These are phyloP conservation scores for Eriocheir sinensis DNA, from an alignment of 1,140 invertebrate species.

Conservation along the genomic window DNA sequence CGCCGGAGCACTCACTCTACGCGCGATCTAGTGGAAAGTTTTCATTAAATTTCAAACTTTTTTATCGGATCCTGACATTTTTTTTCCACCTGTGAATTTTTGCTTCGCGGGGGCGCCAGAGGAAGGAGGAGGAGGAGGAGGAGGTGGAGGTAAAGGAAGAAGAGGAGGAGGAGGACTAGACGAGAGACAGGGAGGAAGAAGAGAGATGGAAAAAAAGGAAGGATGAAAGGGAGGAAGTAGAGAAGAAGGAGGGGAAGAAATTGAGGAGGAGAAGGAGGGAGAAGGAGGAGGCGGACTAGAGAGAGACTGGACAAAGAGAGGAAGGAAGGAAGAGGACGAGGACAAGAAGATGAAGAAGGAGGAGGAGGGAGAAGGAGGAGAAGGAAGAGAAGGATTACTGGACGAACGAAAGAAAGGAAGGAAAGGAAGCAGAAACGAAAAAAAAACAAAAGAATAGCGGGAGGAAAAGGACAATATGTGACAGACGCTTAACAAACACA, in stretches of 20 bases:
- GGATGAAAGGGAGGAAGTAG: not conserved
- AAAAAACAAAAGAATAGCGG: not conserved
- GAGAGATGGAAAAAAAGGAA: not conserved
- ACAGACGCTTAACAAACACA: not conserved
- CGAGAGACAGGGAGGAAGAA: not conserved
- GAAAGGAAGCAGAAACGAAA: not conserved
- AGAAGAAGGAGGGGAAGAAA: not conserved
- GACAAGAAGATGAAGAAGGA: not conserved
- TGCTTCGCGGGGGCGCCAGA: not conserved
- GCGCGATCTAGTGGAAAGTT: too few relatives aligned
- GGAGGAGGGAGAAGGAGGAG: not conserved
- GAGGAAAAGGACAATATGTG: not conserved
- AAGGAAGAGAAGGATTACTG: not conserved
- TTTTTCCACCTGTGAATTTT: too few relatives aligned
- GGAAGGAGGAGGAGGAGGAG: not conserved
- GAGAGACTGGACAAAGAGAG: not conserved
- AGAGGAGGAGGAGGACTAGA: not conserved
- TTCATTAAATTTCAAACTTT: too few relatives aligned
- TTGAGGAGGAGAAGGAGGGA: not conserved
- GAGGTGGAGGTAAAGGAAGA: not conserved
- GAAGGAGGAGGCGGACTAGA: not conserved
- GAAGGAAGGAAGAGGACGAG: not conserved
- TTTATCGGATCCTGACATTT: too few relatives aligned
- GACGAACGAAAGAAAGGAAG: not conserved
- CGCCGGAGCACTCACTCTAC: too few relatives aligned